Conservation (phyloP, 1,140 invertebrate genomes). For the Pseudobourletiella spinata region DNA sequence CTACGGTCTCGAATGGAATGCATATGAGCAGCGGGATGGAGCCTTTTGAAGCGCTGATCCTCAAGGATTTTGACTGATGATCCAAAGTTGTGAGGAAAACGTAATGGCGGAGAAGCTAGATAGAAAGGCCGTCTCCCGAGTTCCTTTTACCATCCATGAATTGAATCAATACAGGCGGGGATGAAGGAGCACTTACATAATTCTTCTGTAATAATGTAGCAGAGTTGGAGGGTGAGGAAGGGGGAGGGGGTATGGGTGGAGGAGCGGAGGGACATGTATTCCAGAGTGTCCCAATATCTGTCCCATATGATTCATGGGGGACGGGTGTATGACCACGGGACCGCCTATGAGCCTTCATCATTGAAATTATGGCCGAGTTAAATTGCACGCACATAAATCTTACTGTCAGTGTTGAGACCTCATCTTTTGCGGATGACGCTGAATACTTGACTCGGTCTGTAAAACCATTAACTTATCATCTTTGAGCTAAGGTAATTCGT, state of each 20-base stretch:
- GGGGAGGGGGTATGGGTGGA: not conserved
- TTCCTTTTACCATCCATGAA: no score
- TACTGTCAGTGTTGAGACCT: conserved; percentile 29
- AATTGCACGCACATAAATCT: conserved; percentile 36
- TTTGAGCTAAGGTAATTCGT: conserved; percentile 19
- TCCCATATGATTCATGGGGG: conserved; percentile 28
- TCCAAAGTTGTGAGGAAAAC: no score
- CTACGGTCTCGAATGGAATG: no score
- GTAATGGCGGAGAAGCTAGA: no score
- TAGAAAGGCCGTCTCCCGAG: no score
- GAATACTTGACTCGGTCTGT: conserved; percentile 25
- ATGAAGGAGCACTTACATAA: no score
- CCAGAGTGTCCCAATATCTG: conserved; percentile 19
- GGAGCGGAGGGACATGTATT: not conserved
- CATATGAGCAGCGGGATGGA: no score
- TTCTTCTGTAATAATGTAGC: no score
- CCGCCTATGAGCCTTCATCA: conserved; percentile 26
- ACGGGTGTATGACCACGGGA: conserved; percentile 11
- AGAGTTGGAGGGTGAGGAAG: no score
- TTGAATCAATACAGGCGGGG: no score
- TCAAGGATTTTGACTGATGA: no score
- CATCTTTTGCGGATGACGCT: conserved; percentile 23
- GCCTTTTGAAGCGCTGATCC: no score
- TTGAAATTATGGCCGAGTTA: conserved; percentile 36
- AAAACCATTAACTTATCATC: conserved; percentile 19